phyloP scores from a whole-genome alignment of 2,113 vertebrate species.

The Tetrao urogallus region DNA sequence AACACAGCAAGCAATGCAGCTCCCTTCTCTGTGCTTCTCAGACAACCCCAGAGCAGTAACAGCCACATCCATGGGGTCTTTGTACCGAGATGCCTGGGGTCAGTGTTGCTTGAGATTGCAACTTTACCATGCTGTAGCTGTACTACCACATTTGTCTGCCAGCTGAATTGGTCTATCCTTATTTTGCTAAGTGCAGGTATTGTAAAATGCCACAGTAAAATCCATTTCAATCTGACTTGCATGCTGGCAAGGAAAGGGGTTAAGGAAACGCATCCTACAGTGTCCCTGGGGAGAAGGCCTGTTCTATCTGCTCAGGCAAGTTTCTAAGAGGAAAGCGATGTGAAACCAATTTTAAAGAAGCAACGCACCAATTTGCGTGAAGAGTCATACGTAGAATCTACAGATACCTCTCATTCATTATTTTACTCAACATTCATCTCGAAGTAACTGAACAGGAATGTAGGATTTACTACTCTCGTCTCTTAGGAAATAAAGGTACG shows the following conservation, averaged over 20 bases:
- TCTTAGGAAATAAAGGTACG: not conserved
- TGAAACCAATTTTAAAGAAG: not conserved
- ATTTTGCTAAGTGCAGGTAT: not conserved
- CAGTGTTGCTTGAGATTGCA: not conserved
- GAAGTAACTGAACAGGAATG: not conserved
- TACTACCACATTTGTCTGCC: not conserved
- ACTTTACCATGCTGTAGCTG: not conserved
- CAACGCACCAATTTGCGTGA: not conserved
- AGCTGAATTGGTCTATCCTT: not conserved
- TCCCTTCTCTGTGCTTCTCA: not conserved
- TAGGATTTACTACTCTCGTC: not conserved
- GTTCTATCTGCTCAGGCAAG: not conserved
- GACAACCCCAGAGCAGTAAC: not conserved
- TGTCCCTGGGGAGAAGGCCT: not conserved
- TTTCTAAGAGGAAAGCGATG: not conserved
- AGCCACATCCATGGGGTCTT: not conserved
- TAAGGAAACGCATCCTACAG: not conserved
- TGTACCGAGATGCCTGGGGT: rapidly evolving
- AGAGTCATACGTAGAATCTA: not conserved
- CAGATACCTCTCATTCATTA: not conserved
- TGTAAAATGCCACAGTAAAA: not conserved
- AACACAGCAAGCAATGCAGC: not conserved
- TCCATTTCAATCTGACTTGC: not conserved
- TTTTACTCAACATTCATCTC: not conserved
- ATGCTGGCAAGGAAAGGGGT: not conserved